A percentile compares a stretch with the other conserved stretches of the same genome.
Evolutionary conservation across 2,113 vertebrate genomes (phyloP).

Genomic region (Limnothrissa miodon): DNA sequence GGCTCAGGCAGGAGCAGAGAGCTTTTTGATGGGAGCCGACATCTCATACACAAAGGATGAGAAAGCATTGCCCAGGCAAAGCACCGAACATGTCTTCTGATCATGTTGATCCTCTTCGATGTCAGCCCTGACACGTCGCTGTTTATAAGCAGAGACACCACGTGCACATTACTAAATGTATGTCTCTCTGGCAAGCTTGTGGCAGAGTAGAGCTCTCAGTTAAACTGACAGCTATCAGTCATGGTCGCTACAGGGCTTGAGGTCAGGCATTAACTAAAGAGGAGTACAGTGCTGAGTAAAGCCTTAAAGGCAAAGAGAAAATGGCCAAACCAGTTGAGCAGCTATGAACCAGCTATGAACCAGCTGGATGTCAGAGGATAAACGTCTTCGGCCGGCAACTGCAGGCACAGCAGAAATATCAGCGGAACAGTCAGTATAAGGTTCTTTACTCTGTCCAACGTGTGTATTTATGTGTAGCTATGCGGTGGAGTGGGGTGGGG

Average conservation of each 20-base stretch:
- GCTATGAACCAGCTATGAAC: neutral
- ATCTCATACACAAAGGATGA: no score
- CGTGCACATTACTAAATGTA: neutral
- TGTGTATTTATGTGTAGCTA: conserved; percentile 12
- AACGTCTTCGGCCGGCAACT: neutral
- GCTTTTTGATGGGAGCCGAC: neutral
- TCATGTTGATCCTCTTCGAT: no score
- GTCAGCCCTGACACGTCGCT: no score
- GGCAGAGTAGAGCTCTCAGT: neutral
- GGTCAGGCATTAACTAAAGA: neutral
- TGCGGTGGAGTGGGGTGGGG: conserved; percentile 29
- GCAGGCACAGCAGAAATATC: neutral
- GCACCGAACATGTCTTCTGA: neutral
- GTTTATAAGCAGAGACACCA: no score
- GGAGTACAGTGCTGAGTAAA: neutral
- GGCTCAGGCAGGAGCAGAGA: neutral
- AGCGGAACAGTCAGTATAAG: neutral
- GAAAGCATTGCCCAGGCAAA: no score
- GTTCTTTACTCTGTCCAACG: neutral
- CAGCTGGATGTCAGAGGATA: neutral
- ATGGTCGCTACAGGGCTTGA: neutral
- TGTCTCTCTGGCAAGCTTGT: neutral
- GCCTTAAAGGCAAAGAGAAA: neutral
- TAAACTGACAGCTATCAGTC: neutral
- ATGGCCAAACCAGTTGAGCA: no score